phyloP scores from a whole-genome alignment of 2,797 vertebrate species.

The Hapalemur alaotrensis region DNA sequence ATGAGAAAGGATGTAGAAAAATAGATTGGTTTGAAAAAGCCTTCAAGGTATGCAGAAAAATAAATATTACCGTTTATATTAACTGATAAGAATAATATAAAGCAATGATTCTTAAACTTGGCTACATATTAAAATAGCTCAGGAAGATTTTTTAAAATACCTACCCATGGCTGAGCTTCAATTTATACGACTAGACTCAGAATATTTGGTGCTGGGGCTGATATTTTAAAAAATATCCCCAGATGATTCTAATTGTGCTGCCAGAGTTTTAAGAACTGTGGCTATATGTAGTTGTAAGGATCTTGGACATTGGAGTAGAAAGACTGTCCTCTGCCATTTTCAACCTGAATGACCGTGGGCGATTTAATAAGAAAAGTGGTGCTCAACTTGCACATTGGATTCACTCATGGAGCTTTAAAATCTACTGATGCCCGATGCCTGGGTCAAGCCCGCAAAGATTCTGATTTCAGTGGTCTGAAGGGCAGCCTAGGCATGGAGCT shows the following conservation, averaged over 20 bases:
- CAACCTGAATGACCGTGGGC: background rate
- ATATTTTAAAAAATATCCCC: background rate
- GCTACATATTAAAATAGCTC: background rate
- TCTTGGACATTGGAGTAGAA: background rate
- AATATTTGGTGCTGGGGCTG: background rate
- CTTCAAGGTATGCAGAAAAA: constrained; percentile 35
- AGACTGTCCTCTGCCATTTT: background rate
- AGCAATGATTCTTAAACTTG: background rate
- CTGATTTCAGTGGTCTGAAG: background rate
- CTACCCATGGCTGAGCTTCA: background rate
- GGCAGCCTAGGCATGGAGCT: background rate
- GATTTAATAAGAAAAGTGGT: background rate
- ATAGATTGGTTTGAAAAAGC: background rate
- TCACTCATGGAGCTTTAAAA: background rate
- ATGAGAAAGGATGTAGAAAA: constrained; percentile 14
- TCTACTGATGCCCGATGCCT: too few species aligned
- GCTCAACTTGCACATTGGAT: background rate
- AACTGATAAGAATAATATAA: background rate
- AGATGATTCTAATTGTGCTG: background rate
- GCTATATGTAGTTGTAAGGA: background rate
- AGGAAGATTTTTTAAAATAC: background rate
- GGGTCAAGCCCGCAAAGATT: background rate
- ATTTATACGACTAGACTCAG: background rate
- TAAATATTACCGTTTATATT: background rate
- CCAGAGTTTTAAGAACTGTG: background rate